A percentile compares a stretch with the other conserved stretches of the same genome.
phyloP scores from a whole-genome alignment of 2,888 invertebrate genomes.

The Acanthosepion pharaonis region DNA sequence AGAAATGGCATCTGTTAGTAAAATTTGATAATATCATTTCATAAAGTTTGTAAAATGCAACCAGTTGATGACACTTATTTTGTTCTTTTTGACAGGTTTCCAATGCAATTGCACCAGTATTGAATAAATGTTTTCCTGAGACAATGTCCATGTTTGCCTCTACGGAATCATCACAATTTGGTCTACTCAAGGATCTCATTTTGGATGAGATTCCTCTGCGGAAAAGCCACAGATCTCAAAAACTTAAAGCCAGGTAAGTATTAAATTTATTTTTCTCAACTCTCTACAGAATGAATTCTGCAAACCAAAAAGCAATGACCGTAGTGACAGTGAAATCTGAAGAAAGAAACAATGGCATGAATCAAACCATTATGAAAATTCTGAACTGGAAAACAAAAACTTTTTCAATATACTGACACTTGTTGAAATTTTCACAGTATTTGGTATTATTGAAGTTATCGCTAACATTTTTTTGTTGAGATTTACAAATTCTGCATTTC shows the following conservation, averaged over 20 bases:
- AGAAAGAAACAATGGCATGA: no score
- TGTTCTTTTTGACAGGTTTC: background rate
- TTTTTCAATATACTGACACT: no score
- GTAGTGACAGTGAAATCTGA: no score
- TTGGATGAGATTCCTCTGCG: slow-evolving; percentile 12
- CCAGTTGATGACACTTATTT: background rate
- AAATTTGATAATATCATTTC: background rate
- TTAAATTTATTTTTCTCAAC: background rate
- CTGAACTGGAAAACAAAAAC: no score
- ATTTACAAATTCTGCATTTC: no score
- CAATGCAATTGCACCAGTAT: slow-evolving; percentile 6
- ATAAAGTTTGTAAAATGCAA: background rate
- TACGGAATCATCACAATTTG: background rate
- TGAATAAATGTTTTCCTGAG: slow-evolving; percentile 41
- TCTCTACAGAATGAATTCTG: no score
- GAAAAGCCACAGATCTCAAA: slow-evolving; percentile 35
- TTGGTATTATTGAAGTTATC: no score
- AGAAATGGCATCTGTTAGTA: no score
- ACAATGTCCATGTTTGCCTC: background rate
- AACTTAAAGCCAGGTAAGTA: background rate
- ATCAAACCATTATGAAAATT: no score
- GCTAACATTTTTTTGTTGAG: no score
- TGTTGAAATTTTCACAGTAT: no score
- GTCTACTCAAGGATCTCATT: slow-evolving; percentile 41
- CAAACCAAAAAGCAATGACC: no score